These are phyloP conservation scores for Mesoligia furuncula DNA, from an alignment of 2,888 invertebrate species.

Conservation along the genomic window DNA sequence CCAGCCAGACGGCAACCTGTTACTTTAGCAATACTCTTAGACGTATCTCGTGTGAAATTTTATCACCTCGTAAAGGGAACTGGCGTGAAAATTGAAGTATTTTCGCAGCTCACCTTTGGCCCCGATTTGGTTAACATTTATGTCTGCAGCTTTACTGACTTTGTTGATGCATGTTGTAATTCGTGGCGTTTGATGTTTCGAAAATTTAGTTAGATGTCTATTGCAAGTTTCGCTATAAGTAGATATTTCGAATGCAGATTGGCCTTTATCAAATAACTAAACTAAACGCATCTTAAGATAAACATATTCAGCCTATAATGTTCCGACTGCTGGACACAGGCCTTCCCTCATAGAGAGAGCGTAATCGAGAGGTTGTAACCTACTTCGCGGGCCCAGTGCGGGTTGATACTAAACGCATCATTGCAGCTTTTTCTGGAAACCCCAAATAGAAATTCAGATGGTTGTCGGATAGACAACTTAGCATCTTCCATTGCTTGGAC, in stretches of 20 bases:
- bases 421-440: not conserved
- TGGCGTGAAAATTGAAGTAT: constrained; percentile 60
- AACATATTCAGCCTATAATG: not conserved
- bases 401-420: not conserved
- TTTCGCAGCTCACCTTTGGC: constrained; percentile 53
- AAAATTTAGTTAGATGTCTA: not conserved
- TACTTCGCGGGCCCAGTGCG: not conserved
- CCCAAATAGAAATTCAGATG: not conserved
- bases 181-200: constrained; percentile 12
- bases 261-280: not conserved
- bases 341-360: not conserved
- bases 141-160: constrained; percentile 30
- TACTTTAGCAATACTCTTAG: constrained; percentile 55
- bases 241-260: not conserved
- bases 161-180: constrained; percentile 33
- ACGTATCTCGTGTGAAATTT: constrained; percentile 59
- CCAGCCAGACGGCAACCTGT: constrained; percentile 58
- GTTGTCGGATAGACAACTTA: not conserved
- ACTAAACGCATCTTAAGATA: not conserved
- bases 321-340: not conserved
- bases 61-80: constrained; percentile 64
- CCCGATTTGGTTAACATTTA: constrained; percentile 46
- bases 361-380: not conserved
- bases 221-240: not conserved
- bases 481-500: not conserved